Conservation (phyloP, 2,888 invertebrate species). For the Ophioninae sp. region DNA sequence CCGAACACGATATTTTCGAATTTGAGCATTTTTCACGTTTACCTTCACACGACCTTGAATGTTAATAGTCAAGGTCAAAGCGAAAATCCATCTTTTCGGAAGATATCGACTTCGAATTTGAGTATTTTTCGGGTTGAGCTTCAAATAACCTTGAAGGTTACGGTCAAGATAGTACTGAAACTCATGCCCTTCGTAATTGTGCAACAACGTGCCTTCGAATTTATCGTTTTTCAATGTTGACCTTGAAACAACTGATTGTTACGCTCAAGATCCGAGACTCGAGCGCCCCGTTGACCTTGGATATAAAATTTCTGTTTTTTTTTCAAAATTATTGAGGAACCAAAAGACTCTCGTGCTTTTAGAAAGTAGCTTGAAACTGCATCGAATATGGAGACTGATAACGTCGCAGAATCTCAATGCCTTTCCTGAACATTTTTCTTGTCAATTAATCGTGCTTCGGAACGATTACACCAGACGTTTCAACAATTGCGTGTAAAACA, state of each 20-base stretch:
- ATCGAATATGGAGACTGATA: background rate
- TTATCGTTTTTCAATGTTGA: background rate
- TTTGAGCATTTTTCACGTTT: background rate
- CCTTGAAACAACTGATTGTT: background rate
- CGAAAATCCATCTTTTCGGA: no score
- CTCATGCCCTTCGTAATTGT: background rate
- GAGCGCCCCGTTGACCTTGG: no score
- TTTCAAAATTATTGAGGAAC: background rate
- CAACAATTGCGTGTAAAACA: background rate
- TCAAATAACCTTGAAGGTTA: background rate
- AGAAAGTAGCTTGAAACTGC: background rate
- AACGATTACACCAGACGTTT: background rate
- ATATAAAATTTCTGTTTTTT: background rate
- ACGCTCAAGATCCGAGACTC: background rate
- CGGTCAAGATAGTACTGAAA: background rate
- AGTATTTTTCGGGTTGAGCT: background rate
- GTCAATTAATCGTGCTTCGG: background rate
- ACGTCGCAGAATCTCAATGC: background rate
- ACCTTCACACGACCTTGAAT: background rate
- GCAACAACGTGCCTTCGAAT: background rate
- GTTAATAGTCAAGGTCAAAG: background rate
- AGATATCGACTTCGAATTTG: no score
- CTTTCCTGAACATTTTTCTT: background rate
- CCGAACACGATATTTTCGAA: no score
- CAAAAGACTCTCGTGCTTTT: background rate